Base-by-base conservation (phyloP, 2,888 invertebrate genomes). In the Apamea crenata region DNA sequence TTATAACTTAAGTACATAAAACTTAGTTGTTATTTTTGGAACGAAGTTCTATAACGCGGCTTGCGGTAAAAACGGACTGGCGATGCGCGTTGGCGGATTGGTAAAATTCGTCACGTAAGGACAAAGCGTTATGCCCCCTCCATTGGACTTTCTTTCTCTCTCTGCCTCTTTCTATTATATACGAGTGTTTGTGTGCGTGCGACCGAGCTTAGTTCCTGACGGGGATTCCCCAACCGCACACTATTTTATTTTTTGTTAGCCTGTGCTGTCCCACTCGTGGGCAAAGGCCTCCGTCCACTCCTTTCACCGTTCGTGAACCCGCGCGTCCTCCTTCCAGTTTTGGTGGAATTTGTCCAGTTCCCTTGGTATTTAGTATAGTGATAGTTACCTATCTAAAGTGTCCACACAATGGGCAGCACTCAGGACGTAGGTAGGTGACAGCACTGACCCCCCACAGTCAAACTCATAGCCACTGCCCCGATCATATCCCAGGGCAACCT, bases 391-490 rank as follows among this genome's bases (percentile, higher is more conserved):
- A 44, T 95, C 95, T 32, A 94, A 83, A 10, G 93, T 96, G 70
- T 94, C 94, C 14, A 96, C 91, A 83, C 97, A 97, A 83, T 97
- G 96, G 0, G 96, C 96, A 1, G 97, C 97, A 7, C 95, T 96
- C n/a, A 97, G 79, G 2, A 96, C 93, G 69, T 90, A 96, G 5
- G 83, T 88, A 1, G 88, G 88, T 2, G 97, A 96, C 32, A 97
- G 80, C 6, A 97, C 89, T 0, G 97, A 94, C 0, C 95, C 97
- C 0, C 97, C 97, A 74, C 97, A 97, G 76, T 94, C 93, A 81
- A 96, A 97, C 21, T 91, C 90, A 81, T 92, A 94, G 1, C 93
- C 94, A 36, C 89, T 83, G 7, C 92, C 93, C 14, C 90, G 90
- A 50, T 95, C 93, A 82, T 90, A 97, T 0, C 96, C 97, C 3